Base-by-base conservation (phyloP, 64 coral and sea anemone genomes). In the Montipora cactus region DNA sequence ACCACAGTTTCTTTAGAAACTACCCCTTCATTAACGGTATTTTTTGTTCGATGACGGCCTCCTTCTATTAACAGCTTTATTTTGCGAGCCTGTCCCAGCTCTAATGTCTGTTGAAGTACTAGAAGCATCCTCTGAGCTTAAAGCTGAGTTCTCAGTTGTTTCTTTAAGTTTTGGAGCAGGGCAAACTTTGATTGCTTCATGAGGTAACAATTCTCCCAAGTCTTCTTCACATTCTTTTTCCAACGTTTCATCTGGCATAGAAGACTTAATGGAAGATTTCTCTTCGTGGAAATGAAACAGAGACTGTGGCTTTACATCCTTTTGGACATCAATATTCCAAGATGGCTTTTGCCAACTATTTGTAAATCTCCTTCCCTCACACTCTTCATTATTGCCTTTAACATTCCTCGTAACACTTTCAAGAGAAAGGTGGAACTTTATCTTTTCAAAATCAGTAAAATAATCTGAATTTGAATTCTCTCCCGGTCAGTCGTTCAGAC, bases 301-400 rank as follows among this genome's bases (percentile, higher is more conserved):
- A 7, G 9, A 5, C 16, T 84, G 25, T 4, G 46, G 8, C 1
- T 50, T 71, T n/a, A 71, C 8, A 19, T 49, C 8, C 10, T 86
- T 46, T 5, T 13, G 62, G 16, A 4, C 22, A 22, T 14, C 19
- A 1, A 7, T 4, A 5, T 49, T 46, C 8, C 10, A 50, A 21
- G n/a, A 49, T n/a, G 67, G 61, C n/a, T 47, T 71, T 71, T 70
- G 3, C 82, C 82, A 86, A 44, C 18, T 18, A 14, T 86, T 70
- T 22, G 18, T 57, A 57, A 11, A 57, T 72, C 47, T 72, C 18
- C 66, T 46, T 12, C 49, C 18, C 4, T 19, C 44, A 7, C 14
- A 25, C 49, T 51, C 82, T 6, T 52, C 82, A 51, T 86, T 45
- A 2, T 7, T 50, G 8, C 0, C 45, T 86, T 72, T 64, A 10